Evolutionary conservation across 2,113 vertebrate species (phyloP), one percentile per base, ranked within the genome.

Genomic region (Pavo muticus): DNA sequence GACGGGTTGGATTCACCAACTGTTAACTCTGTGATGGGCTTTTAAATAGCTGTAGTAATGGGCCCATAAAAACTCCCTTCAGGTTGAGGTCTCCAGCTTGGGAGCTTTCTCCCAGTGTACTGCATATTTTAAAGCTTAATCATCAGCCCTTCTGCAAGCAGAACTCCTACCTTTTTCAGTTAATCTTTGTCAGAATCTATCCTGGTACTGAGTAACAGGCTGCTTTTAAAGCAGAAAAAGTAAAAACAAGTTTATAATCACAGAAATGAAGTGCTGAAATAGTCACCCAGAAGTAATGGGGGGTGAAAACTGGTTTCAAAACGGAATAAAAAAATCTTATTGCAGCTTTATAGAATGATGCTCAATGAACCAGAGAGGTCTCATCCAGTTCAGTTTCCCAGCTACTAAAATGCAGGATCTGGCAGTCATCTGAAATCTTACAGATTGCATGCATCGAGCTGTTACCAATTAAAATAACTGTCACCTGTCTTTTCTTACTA

Each of bases 121-220:
- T 70, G 71, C 79, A 84, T 97, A 93, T 74, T 96, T 94, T 68
- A 57, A 83, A 94, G 95, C 75, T 96, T 96, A 94, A 90, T 94
- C 92, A 95, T 88, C 94, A 94, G 84, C 59, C 70, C 35, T 94
- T 92, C 80, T 92, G 61, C 82, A 90, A 73, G 75, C 24, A 91
- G 69, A 94, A 92, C 91, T 91, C 71, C 95, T 76, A 94, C 91
- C 71, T 8, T 2, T 71, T 94, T 71, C 76, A 64, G 88, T 81
- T 95, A 92, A 88, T 88, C 73, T 96, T 88, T 84, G 65, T 57
- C 73, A 84, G 91, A 94, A 92, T 94, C 61, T 56, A 71, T 84
- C 44, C 42, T 4, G 14, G 73, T 71, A 39, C 64, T 39, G 56
- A 60, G 15, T 75, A 70, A 45, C 0, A 3, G 60, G 72, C 39